Percentiles rank a stretch among this genome's conserved stretches.
These are phyloP conservation scores for Drosophila willistoni DNA, from an alignment of 1,140 invertebrate species.

Conservation along the genomic window DNA sequence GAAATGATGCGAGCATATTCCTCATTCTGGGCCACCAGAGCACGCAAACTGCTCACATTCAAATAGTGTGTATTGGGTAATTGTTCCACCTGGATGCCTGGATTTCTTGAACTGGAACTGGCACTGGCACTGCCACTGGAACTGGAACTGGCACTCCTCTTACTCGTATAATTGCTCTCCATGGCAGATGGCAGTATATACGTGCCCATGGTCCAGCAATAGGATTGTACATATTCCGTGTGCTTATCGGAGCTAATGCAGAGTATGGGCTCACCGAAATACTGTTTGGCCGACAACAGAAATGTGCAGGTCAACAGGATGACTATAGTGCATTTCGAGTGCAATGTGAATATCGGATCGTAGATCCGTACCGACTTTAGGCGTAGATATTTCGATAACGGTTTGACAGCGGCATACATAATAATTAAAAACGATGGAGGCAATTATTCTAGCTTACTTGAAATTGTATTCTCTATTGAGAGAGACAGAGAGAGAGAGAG, in stretches of 20 bases:
- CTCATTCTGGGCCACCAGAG: conserved; percentile 51
- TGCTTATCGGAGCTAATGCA: conserved; percentile 85
- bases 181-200: conserved; percentile 84
- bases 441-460: background rate
- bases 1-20: conserved; percentile 57
- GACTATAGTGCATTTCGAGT: conserved; percentile 88
- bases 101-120: too few relatives aligned
- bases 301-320: conserved; percentile 87
- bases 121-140: background rate
- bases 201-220: conserved; percentile 91
- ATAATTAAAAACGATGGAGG: background rate
- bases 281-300: conserved; percentile 87
- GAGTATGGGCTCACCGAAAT: conserved; percentile 88
- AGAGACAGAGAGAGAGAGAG: too few relatives aligned
- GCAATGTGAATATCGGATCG: conserved; percentile 87
- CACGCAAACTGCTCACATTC: conserved; percentile 58
- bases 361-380: conserved; percentile 86
- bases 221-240: conserved; percentile 87
- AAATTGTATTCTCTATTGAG: background rate
- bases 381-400: conserved; percentile 83
- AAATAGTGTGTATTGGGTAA: conserved; percentile 4
- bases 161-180: conserved; percentile 1
- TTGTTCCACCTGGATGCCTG: too few relatives aligned
- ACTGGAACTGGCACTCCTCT: background rate
- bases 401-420: conserved; percentile 69